Evolutionary conservation across 2,888 invertebrate genomes (phyloP), one percentile per base, ranked within the genome.

Genomic region (Theodoxus fluviatilis): DNA sequence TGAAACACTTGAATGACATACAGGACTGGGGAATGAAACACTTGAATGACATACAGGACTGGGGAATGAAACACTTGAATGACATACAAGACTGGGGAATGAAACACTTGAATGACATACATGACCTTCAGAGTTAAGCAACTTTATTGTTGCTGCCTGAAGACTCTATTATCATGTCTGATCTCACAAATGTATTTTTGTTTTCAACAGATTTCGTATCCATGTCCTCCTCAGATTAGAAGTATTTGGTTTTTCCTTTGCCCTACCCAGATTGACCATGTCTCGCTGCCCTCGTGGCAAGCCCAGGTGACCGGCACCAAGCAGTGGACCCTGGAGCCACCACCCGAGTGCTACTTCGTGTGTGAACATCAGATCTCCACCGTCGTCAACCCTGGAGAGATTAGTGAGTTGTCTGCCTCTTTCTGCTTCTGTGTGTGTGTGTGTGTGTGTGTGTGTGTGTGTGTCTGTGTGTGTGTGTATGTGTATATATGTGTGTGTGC

Each of bases 231-330:
- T 43, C 18, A 43, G n/a, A 37, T 6, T 9, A n/a, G n/a, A n/a
- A n/a, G n/a, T n/a, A n/a, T n/a, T n/a, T n/a, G n/a, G n/a, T n/a
- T 43, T 66, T n/a, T n/a, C n/a, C n/a, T n/a, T n/a, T n/a, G n/a
- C n/a, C 65, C 49, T 69, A 68, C 82, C 0, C 81, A 97, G 96
- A 93, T 98, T 77, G 98, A 98, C 88, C 94, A 96, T 74, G 98
- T 98, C 66, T 91, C 92, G 67, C 91, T 94, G 87, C 94, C 96
- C 70, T 98, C 97, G 1, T 98, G 98, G 98, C 98, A 98, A 88
- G 97, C 97, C 0, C 98, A 98, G 89, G 90, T 98, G 65, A 91
- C 91, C 67, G 97, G 98, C 0, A 91, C 89, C 78, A 98, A 98
- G 87, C 89, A 90, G 74, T 98, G 98, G 98, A 90, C 91, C 70